Base-by-base conservation (phyloP, 2,888 invertebrate species). In the Baronia brevicornis region DNA sequence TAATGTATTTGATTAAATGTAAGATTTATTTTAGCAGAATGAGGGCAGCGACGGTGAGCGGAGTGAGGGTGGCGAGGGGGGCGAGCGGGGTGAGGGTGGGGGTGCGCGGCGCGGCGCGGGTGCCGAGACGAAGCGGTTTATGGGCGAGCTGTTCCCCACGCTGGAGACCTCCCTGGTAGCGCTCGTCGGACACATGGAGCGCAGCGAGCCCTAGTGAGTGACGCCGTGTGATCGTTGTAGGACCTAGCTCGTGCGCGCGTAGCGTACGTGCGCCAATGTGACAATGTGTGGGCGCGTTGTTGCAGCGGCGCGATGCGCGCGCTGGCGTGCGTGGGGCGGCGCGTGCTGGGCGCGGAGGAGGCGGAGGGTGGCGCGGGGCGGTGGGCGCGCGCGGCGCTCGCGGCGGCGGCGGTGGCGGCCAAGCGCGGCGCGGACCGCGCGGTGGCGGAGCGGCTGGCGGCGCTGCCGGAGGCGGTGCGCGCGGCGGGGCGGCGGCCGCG, bases 271-370 rank as follows among this genome's bases (percentile, higher is more conserved):
- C 17, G 28, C 10, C 6, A 3, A 4, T 11, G 6, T 4, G 2
- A 1, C 8, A 10, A 11, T 3, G 2, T 2, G 7, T 10, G 4
- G 11, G 6, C 9, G 14, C 9, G 24, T 35, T 30, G 47, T 66
- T 75, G 34, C 58, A 97, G 96, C 73, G 96, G 96, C 66, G 96
- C 95, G 30, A 93, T 98, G 89, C 95, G 96, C 51, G 93, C 97
- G 40, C 85, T 98, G 58, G 97, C 97, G 6, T 89, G 94, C 47
- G 87, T 97, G 54, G 95, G 95, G 94, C 91, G 95, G 92, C 94
- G 65, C 87, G 92, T 42, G 36, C 38, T 7, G 42, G 30, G 7
- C 44, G 34, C 14, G 29, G 40, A 32, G 33, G 88, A 91, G 92
- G 91, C 94, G 71, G 94, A 62, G 88, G 91, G 14, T 41, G 47